Conservation (phyloP, 2,113 vertebrate genomes). For the Sarotherodon lohbergeri region DNA sequence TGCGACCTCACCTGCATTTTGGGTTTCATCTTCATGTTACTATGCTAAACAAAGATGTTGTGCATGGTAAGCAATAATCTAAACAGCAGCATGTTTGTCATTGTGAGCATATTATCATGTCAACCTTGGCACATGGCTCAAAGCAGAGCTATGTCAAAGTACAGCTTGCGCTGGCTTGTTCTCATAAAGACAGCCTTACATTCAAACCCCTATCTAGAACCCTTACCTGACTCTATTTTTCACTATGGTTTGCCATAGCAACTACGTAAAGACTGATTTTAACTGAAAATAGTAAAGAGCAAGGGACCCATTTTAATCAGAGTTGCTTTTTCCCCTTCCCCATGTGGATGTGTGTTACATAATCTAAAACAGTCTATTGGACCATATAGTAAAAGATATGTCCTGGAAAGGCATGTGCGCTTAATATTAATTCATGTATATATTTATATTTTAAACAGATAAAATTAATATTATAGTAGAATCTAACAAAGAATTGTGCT, state of each 20-base stretch:
- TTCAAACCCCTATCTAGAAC: not conserved
- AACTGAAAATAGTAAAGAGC: not conserved
- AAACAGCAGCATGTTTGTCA: not conserved
- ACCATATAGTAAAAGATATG: not conserved
- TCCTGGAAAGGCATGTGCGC: not conserved
- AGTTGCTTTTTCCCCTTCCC: not conserved
- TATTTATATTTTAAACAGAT: not conserved
- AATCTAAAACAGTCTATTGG: not conserved
- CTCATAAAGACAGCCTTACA: not conserved
- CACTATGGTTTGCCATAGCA: not conserved
- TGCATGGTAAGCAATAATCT: not conserved
- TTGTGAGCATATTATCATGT: not conserved
- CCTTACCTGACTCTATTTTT: not conserved
- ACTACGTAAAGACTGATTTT: not conserved
- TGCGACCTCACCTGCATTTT: not conserved
- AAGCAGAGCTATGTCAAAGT: not conserved
- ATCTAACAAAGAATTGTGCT: not conserved
- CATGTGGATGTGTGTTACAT: not conserved
- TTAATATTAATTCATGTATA: not conserved
- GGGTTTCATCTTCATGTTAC: not conserved
- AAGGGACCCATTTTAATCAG: not conserved
- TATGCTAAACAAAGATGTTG: not conserved
- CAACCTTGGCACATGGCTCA: not conserved
- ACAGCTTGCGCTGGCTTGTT: not conserved
- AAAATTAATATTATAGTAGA: not conserved